phyloP scores from a whole-genome alignment of 2,888 invertebrate genomes.

The Agrochola litura region DNA sequence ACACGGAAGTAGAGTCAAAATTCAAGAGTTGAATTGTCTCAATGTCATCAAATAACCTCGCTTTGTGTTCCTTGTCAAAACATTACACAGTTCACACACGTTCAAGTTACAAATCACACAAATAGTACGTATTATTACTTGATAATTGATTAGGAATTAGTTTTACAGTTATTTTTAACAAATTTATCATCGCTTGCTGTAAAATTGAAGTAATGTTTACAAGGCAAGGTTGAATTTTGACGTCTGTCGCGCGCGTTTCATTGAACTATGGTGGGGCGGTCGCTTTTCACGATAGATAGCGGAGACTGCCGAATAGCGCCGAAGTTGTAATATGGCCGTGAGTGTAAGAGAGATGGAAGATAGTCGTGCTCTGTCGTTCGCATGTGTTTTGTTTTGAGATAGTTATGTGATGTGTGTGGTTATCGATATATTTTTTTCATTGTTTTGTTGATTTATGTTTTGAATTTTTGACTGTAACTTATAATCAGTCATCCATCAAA shows the following conservation, averaged over 20 bases:
- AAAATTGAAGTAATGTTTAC: conserved; percentile 29
- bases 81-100: conserved; percentile 12
- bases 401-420: conserved; percentile 17
- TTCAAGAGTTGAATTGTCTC: conserved; percentile 18
- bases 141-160: neutral
- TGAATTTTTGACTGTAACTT: too few relatives aligned
- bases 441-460: neutral
- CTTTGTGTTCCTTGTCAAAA: conserved; percentile 33
- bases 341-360: conserved; percentile 31
- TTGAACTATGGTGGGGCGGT: conserved; percentile 40
- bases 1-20: conserved; percentile 29
- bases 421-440: neutral
- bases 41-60: conserved; percentile 42
- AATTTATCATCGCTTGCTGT: neutral
- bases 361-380: conserved; percentile 14
- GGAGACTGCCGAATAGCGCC: conserved; percentile 21
- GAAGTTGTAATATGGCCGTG: conserved; percentile 29
- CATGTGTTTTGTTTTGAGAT: conserved; percentile 45
- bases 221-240: conserved; percentile 41
- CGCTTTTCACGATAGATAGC: conserved; percentile 16
- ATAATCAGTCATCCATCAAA: neutral
- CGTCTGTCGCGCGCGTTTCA: conserved; percentile 27
- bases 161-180: neutral
- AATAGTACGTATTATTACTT: neutral
- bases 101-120: neutral